Base-by-base conservation (phyloP, 1,140 invertebrate genomes). In the Tribolium castaneum region DNA sequence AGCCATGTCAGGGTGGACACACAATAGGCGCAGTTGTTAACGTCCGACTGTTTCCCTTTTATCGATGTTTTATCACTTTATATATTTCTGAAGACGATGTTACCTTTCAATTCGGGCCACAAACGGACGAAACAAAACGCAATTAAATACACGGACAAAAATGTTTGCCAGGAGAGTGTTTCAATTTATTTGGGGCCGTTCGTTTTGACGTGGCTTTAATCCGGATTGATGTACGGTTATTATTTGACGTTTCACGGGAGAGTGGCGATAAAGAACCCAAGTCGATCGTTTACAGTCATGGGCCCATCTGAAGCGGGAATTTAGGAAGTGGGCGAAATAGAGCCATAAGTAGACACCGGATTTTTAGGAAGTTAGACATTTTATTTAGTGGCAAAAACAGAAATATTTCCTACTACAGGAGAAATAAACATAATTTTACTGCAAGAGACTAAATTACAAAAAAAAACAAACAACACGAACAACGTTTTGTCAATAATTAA, bases 21-120 rank as follows among this genome's bases (percentile, higher is more conserved):
- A 66, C 59, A 66, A 66, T 35, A 30, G 59, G 1, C 59, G 59
- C 59, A 66, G 25, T 66, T 66, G 59, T 66, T 66, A 66, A 66
- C 59, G 59, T 66, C 59, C n/a, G 59, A 66, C 59, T 66, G 59
- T 66, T 66, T 66, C 59, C 59, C 30, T 66, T 66, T 66, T 66
- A 66, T 66, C 59, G 59, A 66, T 66, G 59, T 35, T 66, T 66
- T 66, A 66, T 66, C 59, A 35, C 59, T 66, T 66, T 66, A 35
- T 66, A 14, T 14, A 10, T n/a, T 59, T 59, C 54, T 22, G 54
- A 25, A n/a, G 30, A 35, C 10, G n/a, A 12, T 6, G 9, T 66
- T 14, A 66, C 59, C 59, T 66, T 35, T 66, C 54, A 59, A 25
- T 59, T 45, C 7, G 39, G 39, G 5, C n/a, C 39, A 45, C 39